A percentile compares a stretch with the other conserved stretches of the same genome.
Evolutionary conservation across 2,888 invertebrate genomes (phyloP).

Genomic region (Watsonalla cultraria): DNA sequence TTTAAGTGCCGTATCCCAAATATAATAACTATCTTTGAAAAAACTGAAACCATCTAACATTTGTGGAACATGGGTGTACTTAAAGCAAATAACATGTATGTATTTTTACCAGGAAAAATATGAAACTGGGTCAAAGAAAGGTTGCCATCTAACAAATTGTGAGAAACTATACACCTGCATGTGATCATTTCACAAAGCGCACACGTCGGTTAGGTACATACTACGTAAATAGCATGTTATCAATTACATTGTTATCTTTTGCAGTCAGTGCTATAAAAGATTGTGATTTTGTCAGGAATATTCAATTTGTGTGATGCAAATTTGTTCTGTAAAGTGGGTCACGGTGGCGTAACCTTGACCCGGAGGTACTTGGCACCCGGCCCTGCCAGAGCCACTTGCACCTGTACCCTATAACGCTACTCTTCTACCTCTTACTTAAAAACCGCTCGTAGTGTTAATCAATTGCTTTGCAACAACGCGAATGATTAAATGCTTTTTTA

Average conservation of each 20-base stretch:
- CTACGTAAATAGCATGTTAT: too few relatives aligned
- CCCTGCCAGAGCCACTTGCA: constrained; percentile 12
- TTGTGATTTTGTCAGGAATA: neutral
- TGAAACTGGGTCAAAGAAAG: constrained; percentile 6
- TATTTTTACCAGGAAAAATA: neutral
- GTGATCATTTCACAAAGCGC: constrained; percentile 3
- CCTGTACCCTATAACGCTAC: constrained; percentile 10
- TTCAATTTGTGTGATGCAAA: constrained; percentile 12
- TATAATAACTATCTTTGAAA: too few relatives aligned
- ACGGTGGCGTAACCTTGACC: constrained; percentile 28
- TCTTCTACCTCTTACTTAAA: too few relatives aligned
- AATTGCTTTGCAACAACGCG: too few relatives aligned
- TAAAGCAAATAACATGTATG: neutral
- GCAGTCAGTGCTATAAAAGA: too few relatives aligned
- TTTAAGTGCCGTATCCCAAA: too few relatives aligned
- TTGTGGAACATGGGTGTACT: too few relatives aligned
- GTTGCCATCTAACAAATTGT: constrained; percentile 4
- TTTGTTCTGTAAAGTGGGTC: constrained; percentile 23
- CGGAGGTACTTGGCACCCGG: constrained; percentile 12
- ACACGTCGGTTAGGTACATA: constrained; percentile 2
- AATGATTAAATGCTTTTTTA: too few relatives aligned
- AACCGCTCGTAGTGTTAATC: too few relatives aligned
- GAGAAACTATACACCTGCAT: constrained; percentile 6
- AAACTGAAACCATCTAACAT: too few relatives aligned
- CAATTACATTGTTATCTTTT: too few relatives aligned